Evolutionary conservation across 2,888 invertebrate genomes (phyloP).

Genomic region (Ornithoptera priamus): DNA sequence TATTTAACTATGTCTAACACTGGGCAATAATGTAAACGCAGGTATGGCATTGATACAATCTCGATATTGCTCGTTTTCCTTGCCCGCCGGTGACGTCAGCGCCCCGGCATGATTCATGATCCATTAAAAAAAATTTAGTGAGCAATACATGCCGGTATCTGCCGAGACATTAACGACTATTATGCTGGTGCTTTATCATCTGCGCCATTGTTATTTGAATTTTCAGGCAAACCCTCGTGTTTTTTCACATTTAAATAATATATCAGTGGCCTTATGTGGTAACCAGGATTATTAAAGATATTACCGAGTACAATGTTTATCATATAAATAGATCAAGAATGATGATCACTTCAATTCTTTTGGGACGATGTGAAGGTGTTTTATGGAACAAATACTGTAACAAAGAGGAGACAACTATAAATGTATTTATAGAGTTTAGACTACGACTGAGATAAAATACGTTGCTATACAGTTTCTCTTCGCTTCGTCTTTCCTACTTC

Average conservation of each 20-base stretch:
- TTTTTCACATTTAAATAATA: constrained; percentile 19
- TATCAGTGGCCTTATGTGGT: constrained; percentile 18
- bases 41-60: constrained; percentile 26
- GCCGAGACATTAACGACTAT: constrained; percentile 29
- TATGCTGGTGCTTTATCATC: constrained; percentile 28
- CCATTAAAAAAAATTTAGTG: constrained; percentile 33
- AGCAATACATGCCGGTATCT: constrained; percentile 29
- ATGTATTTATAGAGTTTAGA: no score
- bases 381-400: no score
- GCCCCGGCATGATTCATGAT: constrained; percentile 32
- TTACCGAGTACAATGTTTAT: neutral
- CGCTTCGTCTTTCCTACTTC: no score
- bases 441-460: no score
- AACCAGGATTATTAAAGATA: neutral
- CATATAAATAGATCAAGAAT: neutral
- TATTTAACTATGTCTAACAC: neutral
- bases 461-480: no score
- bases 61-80: constrained; percentile 24
- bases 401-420: no score
- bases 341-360: neutral
- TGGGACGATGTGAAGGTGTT: no score
- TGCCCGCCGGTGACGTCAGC: constrained; percentile 29
- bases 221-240: constrained; percentile 14
- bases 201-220: constrained; percentile 25
- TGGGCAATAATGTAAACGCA: constrained; percentile 3